These are phyloP conservation scores for Acanthopagrus latus DNA, from an alignment of 2,797 vertebrate species.

Conservation along the genomic window DNA sequence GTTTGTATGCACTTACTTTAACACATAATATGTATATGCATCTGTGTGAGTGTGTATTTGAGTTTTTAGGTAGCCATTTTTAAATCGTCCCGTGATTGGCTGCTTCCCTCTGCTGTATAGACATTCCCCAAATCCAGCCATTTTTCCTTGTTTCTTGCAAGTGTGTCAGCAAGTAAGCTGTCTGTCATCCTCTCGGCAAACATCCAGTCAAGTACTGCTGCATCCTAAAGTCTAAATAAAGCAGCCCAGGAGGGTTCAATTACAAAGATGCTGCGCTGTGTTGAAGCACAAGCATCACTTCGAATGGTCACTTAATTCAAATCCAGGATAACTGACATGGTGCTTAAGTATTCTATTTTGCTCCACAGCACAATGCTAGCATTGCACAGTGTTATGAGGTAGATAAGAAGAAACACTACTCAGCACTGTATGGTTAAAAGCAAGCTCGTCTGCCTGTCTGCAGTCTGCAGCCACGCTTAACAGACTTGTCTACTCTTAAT, in stretches of 20 bases:
- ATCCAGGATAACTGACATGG: constrained; percentile 32
- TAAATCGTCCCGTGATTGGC: constrained; percentile 14
- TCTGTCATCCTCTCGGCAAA: constrained; percentile 6
- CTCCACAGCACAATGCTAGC: constrained; percentile 64
- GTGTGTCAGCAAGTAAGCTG: constrained; percentile 1
- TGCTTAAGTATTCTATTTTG: constrained; percentile 44
- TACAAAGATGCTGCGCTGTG: constrained; percentile 24
- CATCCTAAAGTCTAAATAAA: constrained; percentile 27
- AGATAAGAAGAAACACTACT: constrained; percentile 78
- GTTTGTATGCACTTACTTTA: constrained; percentile 40
- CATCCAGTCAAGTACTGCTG: not conserved
- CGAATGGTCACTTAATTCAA: constrained; percentile 28
- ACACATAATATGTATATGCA: constrained; percentile 16
- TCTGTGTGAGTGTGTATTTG: constrained; percentile 24
- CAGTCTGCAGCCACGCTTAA: constrained; percentile 22
- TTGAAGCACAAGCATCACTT: constrained; percentile 25
- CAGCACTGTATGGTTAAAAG: constrained; percentile 60
- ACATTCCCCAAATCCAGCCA: constrained; percentile 1
- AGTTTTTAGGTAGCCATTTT: constrained; percentile 25
- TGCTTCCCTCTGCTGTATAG: constrained; percentile 23
- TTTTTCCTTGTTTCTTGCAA: constrained; percentile 23
- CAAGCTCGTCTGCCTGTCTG: constrained; percentile 36
- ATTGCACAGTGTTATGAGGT: constrained; percentile 79
- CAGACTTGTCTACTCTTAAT: constrained; percentile 30
- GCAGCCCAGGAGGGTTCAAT: constrained; percentile 17